Conservation (phyloP, 2,113 vertebrate genomes). For the Strix uralensis region DNA sequence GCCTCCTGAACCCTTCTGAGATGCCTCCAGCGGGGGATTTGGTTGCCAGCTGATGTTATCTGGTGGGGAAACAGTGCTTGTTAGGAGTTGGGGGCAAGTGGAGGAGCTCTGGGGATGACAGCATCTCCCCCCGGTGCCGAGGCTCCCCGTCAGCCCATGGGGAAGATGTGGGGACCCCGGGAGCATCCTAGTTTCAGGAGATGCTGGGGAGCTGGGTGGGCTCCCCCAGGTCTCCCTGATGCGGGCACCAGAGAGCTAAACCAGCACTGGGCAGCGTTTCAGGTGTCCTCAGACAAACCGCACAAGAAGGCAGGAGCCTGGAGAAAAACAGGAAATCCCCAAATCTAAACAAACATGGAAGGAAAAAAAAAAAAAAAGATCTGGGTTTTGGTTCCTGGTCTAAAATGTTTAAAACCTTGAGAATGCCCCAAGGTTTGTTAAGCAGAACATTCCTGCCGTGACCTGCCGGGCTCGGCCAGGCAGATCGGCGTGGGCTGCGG, state of each 20-base stretch:
- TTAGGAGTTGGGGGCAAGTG: background rate
- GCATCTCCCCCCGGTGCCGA: background rate
- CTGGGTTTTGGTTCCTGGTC: background rate
- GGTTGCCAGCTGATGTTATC: background rate
- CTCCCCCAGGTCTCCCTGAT: background rate
- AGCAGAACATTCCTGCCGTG: background rate
- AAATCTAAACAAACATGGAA: background rate
- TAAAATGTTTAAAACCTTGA: background rate
- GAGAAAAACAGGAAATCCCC: conserved; percentile 37
- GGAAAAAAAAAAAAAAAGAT: background rate
- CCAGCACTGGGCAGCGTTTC: rapidly evolving
- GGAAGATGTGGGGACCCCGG: too few species aligned
- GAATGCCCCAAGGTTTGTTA: background rate
- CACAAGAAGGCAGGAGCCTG: background rate
- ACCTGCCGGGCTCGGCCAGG: background rate
- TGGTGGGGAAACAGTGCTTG: background rate
- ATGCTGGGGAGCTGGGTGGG: background rate
- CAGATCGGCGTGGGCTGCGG: rapidly evolving
- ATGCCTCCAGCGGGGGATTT: background rate
- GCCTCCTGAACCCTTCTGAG: background rate
- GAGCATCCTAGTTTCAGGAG: background rate
- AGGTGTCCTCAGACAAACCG: conserved; percentile 18
- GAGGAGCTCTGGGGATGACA: background rate
- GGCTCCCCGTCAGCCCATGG: rapidly evolving
- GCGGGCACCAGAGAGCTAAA: background rate